These are phyloP conservation scores for Sebastes hubbsi DNA, from an alignment of 2,797 vertebrate genomes.

Conservation along the genomic window DNA sequence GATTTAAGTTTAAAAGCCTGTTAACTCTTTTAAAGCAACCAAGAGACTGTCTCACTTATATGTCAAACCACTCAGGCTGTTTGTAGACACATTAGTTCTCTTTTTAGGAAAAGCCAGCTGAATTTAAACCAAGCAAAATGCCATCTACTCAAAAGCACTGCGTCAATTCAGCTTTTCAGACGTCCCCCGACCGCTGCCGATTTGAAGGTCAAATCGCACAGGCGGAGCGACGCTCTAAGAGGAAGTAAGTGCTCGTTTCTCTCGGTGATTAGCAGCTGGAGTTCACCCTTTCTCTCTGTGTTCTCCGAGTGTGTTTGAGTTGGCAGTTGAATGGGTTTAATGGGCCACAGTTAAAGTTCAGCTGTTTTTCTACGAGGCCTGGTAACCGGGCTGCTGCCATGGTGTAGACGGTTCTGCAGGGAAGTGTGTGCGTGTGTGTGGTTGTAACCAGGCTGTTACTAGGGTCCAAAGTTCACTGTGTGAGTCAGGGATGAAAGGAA, in stretches of 20 bases:
- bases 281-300: conserved; percentile 13
- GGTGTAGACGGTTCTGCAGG: background rate
- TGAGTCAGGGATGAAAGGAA: conserved; percentile 1
- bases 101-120: background rate
- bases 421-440: background rate
- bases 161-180: conserved; percentile 2
- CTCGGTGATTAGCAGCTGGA: conserved; percentile 33
- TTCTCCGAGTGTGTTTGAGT: conserved; percentile 12
- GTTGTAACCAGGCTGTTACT: conserved; percentile 31
- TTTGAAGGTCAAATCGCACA: conserved; percentile 4
- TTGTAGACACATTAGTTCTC: background rate
- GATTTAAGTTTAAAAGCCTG: background rate
- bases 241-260: conserved; percentile 1
- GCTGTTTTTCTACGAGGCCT: conserved; percentile 25
- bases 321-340: conserved; percentile 42
- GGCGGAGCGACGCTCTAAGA: background rate
- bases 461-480: conserved; percentile 19
- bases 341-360: conserved; percentile 40
- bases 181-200: background rate
- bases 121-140: conserved; percentile 26
- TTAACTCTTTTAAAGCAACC: background rate
- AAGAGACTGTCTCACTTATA: conserved; percentile 8
- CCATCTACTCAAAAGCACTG: background rate
- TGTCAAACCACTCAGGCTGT: conserved; percentile 33
- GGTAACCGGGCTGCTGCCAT: conserved; percentile 43